Percentiles rank a stretch among this genome's conserved stretches.
These are phyloP conservation scores for Argyresthia albistria DNA, from an alignment of 2,888 invertebrate species.

Conservation along the genomic window DNA sequence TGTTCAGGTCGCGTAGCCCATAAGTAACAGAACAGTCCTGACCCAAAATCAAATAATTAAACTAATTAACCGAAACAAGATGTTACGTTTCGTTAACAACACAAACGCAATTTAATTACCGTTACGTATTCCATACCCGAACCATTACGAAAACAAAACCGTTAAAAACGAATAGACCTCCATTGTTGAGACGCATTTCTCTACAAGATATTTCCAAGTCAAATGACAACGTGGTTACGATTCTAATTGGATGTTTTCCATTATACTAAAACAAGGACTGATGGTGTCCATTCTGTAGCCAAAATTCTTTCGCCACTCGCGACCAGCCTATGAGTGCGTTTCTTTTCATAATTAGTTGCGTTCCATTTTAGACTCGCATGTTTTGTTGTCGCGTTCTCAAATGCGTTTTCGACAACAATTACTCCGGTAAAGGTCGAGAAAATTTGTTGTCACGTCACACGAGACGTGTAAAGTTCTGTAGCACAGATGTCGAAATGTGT, in stretches of 20 bases:
- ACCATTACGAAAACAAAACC: slow-evolving; percentile 28
- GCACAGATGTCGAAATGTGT: too few relatives aligned
- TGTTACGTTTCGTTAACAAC: slow-evolving; percentile 2
- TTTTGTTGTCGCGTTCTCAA: slow-evolving; percentile 17
- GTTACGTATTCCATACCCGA: slow-evolving; percentile 2
- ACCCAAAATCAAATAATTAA: not conserved
- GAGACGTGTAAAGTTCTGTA: too few relatives aligned
- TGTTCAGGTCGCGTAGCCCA: too few relatives aligned
- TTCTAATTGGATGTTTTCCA: slow-evolving; percentile 39
- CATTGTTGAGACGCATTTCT: slow-evolving; percentile 35
- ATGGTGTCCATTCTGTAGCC: slow-evolving; percentile 8
- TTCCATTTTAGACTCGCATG: slow-evolving; percentile 40
- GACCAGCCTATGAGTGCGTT: slow-evolving; percentile 21
- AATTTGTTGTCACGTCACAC: too few relatives aligned
- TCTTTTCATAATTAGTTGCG: slow-evolving; percentile 53
- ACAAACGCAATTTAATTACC: slow-evolving; percentile 1
- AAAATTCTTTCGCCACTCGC: slow-evolving; percentile 4
- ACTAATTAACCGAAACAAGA: not conserved
- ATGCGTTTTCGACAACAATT: not conserved
- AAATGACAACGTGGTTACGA: slow-evolving; percentile 46
- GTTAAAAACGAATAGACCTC: slow-evolving; percentile 26
- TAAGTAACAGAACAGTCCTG: not conserved
- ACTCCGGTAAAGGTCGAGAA: slow-evolving; percentile 1
- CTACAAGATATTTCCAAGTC: slow-evolving; percentile 48
- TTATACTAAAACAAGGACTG: slow-evolving; percentile 19